phyloP scores from a whole-genome alignment of 2,113 vertebrate genomes.

The Pteronura brasiliensis region DNA sequence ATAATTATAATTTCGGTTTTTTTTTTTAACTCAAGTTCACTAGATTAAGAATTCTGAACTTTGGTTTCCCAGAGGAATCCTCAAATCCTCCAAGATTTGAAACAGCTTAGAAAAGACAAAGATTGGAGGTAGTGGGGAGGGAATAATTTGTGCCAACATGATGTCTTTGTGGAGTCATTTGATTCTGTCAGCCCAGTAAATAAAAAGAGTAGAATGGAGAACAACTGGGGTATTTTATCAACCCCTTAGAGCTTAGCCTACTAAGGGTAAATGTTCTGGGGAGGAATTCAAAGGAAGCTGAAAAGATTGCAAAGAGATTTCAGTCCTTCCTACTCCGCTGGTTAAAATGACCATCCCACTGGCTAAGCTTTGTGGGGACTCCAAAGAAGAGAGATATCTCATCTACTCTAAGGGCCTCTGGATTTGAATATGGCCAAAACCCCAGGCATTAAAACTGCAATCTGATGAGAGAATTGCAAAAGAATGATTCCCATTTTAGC shows the following conservation, averaged over 20 bases:
- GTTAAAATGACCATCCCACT: background rate
- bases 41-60: constrained; percentile 35
- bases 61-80: background rate
- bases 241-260: background rate
- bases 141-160: background rate
- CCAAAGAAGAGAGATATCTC: background rate
- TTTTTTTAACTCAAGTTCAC: background rate
- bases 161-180: constrained; percentile 41
- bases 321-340: background rate
- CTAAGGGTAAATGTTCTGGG: background rate
- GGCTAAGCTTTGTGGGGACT: background rate
- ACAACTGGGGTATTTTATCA: constrained; percentile 22
- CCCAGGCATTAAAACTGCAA: background rate
- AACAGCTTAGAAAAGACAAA: constrained; percentile 37
- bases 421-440: background rate
- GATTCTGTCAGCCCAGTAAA: constrained; percentile 37
- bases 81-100: constrained; percentile 23
- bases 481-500: background rate
- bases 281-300: constrained; percentile 26
- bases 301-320: constrained; percentile 4
- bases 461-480: background rate
- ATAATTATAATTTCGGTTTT: constrained; percentile 17
- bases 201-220: background rate
- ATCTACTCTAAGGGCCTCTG: background rate
- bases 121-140: background rate